Evolutionary conservation across 2,113 vertebrate species (phyloP).

Genomic region (Neotragus moschatus): DNA sequence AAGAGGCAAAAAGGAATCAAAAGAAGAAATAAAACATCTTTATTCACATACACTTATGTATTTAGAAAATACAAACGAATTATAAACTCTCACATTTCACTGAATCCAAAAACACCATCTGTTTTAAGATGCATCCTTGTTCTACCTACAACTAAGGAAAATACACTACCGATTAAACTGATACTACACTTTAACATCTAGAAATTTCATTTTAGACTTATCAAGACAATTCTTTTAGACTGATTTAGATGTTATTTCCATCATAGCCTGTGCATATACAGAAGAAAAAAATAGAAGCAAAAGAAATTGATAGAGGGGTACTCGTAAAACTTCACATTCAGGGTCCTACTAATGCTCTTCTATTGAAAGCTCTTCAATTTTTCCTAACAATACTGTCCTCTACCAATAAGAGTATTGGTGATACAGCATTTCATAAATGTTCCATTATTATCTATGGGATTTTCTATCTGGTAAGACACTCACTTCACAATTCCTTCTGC

Average conservation of each 20-base stretch:
- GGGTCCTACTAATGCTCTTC: neutral
- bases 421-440: slow-evolving; percentile 4
- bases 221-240: slow-evolving; percentile 22
- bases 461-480: slow-evolving; percentile 22
- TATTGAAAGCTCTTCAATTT: slow-evolving; percentile 11
- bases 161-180: slow-evolving; percentile 13
- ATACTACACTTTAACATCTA: neutral
- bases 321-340: slow-evolving; percentile 38
- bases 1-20: neutral
- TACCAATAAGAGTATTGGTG: neutral
- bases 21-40: slow-evolving; percentile 21
- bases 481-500: slow-evolving; percentile 38
- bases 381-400: slow-evolving; percentile 19
- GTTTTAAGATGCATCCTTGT: neutral
- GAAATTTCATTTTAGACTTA: slow-evolving; percentile 27
- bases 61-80: slow-evolving; percentile 6
- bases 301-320: neutral
- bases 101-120: neutral
- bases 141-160: neutral
- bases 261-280: neutral
- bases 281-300: slow-evolving; percentile 3
- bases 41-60: neutral
- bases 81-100: neutral
- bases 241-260: neutral
- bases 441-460: slow-evolving; percentile 35